A percentile compares a stretch with the other conserved stretches of the same genome.
Conservation (phyloP, 2,888 invertebrate species). For the Ceriagrion tenellum region DNA sequence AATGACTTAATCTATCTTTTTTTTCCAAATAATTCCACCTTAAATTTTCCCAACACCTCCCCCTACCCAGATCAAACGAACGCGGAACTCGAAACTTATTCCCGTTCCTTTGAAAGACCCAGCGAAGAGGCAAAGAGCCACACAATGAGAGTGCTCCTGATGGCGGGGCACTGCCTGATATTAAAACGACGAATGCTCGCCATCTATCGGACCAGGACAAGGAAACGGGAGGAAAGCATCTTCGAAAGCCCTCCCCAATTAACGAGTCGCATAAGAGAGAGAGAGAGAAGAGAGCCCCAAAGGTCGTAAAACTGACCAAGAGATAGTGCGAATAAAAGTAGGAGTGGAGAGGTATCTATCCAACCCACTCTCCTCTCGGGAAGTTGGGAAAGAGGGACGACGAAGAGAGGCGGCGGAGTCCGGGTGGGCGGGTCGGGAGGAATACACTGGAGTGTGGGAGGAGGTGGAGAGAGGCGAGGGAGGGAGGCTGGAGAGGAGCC, state of each 20-base stretch:
- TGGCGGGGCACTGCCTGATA: neutral
- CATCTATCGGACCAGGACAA: conserved; percentile 23
- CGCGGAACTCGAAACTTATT: too few species aligned
- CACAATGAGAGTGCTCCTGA: neutral
- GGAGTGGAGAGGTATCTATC: conserved; percentile 8
- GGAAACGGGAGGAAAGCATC: conserved; percentile 27
- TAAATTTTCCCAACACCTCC: too few species aligned
- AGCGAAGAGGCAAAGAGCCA: neutral
- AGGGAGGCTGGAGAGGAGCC: neutral
- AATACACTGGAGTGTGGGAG: neutral
- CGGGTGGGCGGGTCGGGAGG: neutral
- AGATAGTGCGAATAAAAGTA: conserved; percentile 37
- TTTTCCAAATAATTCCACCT: too few species aligned
- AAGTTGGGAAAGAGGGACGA: neutral
- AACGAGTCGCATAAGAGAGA: conserved; percentile 1
- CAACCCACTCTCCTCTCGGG: neutral
- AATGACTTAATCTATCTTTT: too few species aligned
- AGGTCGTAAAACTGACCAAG: conserved; percentile 60
- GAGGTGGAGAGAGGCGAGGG: neutral
- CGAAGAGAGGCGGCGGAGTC: neutral
- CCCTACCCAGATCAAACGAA: too few species aligned
- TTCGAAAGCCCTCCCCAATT: conserved; percentile 30
- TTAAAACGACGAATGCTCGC: conserved; percentile 41
- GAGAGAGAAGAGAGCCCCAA: neutral
- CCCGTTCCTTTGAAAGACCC: neutral